phyloP scores from a whole-genome alignment of 92 coral and sea anemone genomes.

The Heliopora coerulea region DNA sequence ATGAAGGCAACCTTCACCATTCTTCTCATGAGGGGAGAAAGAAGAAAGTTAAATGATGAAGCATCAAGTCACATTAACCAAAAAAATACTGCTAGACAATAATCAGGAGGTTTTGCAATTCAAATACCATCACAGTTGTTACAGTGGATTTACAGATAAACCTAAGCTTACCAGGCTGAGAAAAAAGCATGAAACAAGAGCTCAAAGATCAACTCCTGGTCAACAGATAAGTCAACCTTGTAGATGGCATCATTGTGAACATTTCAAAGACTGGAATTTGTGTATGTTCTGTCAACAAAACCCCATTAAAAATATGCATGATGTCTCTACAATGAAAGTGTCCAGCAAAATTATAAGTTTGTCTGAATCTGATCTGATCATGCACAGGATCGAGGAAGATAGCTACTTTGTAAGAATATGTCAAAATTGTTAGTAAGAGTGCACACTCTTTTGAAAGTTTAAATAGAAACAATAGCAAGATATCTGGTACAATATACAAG shows the following conservation, averaged over 20 bases:
- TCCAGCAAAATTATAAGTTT: background rate
- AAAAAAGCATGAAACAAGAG: too few relatives aligned
- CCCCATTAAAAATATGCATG: conserved; percentile 1
- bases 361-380: background rate
- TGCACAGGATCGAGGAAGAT: background rate
- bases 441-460: background rate
- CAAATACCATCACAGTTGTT: too few relatives aligned
- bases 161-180: too few relatives aligned
- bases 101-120: too few relatives aligned
- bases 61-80: background rate
- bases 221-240: too few relatives aligned
- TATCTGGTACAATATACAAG: too few relatives aligned
- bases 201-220: too few relatives aligned
- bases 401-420: background rate
- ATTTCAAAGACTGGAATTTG: conserved; percentile 9
- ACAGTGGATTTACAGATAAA: too few relatives aligned
- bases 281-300: background rate
- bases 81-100: too few relatives aligned
- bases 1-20: background rate
- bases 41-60: background rate
- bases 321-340: background rate
- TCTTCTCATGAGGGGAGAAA: background rate
- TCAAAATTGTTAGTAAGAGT: background rate
- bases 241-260: too few relatives aligned
- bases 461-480: background rate